Evolutionary conservation across 2,888 invertebrate species (phyloP), one percentile per base, ranked within the genome.

Genomic region (Pseudococcus jackbeardsleyi): DNA sequence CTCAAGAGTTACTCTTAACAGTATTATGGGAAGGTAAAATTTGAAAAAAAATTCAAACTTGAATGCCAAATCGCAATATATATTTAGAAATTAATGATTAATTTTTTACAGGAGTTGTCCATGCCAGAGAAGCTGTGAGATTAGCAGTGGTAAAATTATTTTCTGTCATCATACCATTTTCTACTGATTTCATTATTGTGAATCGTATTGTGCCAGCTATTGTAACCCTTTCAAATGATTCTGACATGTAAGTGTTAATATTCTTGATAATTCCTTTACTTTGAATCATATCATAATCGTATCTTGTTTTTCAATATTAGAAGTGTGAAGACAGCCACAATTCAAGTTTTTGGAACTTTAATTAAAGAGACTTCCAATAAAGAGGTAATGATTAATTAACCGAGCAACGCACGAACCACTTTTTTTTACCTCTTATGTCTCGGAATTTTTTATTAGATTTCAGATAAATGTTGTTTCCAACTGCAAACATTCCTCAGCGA

Each of bases 181-280:
- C 94, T 84, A 92, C 92, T 87, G 94, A 94, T 89, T 92, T 91
- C 79, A 91, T 94, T 88, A 92, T 94, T 19, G 93, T 93, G 50
- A 91, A 93, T 6, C 93, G 94, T 91, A 93, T 95, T 72, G 93
- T 94, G 33, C 95, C 95, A n/a, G 95, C 95, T 39, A 93, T 95
- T 33, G 93, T 95, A 77, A 95, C 95, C 0, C 92, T 95, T 64
- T 94, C 95, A 59, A 94, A 93, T 90, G 95, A 95, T 91, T 92
- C 93, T 89, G 94, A 95, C 90, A 91, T 94, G 94, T 94, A 92
- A 93, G 94, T 92, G 54, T 87, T 68, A 7, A 39, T n/a, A 22
- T 26, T 68, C 64, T 19, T 9, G 22, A 85, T 12, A 54, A 39
- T 77, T 8, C 9, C 42, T 8, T 42, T 9, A 42, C 0, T 42